phyloP scores from a whole-genome alignment of 2,888 invertebrate genomes.

The Smittia aterrima region DNA sequence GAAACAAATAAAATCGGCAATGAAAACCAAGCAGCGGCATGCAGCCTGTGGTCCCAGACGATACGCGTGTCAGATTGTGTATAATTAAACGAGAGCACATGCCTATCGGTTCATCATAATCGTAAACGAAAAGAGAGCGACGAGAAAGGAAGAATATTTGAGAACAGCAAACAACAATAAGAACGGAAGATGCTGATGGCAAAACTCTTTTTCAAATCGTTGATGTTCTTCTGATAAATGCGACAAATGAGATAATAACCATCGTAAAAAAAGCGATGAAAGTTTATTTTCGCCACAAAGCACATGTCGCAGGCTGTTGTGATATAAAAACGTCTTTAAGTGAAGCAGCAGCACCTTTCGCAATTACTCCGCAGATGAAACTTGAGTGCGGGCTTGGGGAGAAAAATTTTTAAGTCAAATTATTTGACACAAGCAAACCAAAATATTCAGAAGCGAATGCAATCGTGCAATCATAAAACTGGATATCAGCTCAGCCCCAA shows the following conservation, averaged over 20 bases:
- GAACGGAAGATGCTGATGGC: neutral
- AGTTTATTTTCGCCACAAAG: too few species aligned
- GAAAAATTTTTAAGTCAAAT: too few species aligned
- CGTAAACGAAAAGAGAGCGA: neutral
- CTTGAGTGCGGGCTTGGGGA: too few species aligned
- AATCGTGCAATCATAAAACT: too few species aligned
- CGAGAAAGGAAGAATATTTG: neutral
- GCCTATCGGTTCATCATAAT: constrained; percentile 35
- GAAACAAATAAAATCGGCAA: constrained; percentile 9
- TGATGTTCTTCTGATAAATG: neutral
- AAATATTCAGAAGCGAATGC: too few species aligned
- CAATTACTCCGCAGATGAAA: too few species aligned
- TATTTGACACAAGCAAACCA: too few species aligned
- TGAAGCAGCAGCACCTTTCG: too few species aligned
- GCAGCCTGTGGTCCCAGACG: constrained; percentile 25
- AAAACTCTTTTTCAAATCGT: neutral
- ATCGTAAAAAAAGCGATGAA: too few species aligned
- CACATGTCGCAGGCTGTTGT: too few species aligned
- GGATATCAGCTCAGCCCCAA: too few species aligned
- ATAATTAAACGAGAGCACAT: constrained; percentile 40
- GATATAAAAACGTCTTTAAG: too few species aligned
- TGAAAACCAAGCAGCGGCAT: neutral
- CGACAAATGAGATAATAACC: neutral
- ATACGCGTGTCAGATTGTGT: constrained; percentile 40
- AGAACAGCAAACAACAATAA: neutral